A percentile compares a stretch with the other conserved stretches of the same genome.
These are phyloP conservation scores for Dasysyrphus tricinctus DNA, from an alignment of 2,888 invertebrate genomes.

Conservation along the genomic window DNA sequence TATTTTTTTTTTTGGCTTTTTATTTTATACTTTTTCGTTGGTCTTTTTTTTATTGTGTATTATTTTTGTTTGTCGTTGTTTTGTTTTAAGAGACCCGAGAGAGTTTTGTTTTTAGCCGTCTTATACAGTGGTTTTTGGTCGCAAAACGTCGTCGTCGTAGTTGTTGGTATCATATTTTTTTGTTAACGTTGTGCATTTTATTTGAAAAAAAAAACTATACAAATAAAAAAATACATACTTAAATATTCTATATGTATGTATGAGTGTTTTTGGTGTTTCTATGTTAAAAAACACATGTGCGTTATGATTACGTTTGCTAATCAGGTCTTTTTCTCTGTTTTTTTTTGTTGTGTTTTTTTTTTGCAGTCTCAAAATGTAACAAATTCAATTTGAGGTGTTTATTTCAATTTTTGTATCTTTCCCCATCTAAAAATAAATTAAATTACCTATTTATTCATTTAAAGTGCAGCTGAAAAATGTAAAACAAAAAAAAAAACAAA, in stretches of 20 bases:
- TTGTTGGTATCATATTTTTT: slow-evolving; percentile 66
- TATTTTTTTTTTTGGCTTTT: not conserved
- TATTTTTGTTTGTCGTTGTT: too few relatives aligned
- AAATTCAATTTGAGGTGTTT: slow-evolving; percentile 2
- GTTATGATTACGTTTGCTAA: slow-evolving; percentile 64
- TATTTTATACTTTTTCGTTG: slow-evolving; percentile 12
- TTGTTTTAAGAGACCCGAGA: slow-evolving; percentile 34
- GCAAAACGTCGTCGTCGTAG: slow-evolving; percentile 4
- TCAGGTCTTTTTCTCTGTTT: slow-evolving; percentile 45
- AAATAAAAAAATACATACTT: not conserved
- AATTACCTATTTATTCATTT: not conserved
- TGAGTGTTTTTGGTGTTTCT: not conserved
- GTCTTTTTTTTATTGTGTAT: slow-evolving; percentile 9
- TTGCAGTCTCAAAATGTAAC: slow-evolving; percentile 45
- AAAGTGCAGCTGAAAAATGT: not conserved
- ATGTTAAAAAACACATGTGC: slow-evolving; percentile 50
- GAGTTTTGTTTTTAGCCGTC: slow-evolving; percentile 43
- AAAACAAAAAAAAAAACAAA: too few relatives aligned
- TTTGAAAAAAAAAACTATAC: slow-evolving; percentile 9
- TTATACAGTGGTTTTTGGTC: slow-evolving; percentile 41
- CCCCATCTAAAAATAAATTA: slow-evolving; percentile 24
- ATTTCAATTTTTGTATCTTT: not conserved
- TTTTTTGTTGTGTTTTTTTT: not conserved
- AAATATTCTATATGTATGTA: not conserved
- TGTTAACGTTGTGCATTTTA: slow-evolving; percentile 72